Base-by-base conservation (phyloP, 2,888 invertebrate genomes). In the Lithophane semibrunnea region DNA sequence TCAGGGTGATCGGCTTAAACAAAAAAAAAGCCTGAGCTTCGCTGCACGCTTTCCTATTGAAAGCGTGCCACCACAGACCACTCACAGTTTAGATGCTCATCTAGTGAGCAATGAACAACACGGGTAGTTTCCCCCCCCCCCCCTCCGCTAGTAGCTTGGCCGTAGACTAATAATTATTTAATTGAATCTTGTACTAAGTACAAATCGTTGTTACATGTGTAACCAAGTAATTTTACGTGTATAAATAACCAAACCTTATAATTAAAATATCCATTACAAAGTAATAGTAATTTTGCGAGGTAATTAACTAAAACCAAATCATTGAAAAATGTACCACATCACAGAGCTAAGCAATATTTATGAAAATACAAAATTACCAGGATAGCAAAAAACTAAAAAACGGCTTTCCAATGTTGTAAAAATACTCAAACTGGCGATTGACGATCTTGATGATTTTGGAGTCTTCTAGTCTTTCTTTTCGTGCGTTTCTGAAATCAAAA, bases 381-480 rank as follows among this genome's bases (percentile, higher is more conserved):
- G 21, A 63, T 24, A 18, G n/a, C 29, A 54, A 52, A 29, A 24
- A 58, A 29, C 0, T 29, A 29, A 68, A 73, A 60, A n/a, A 64
- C 29, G 3, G 3, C 3, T 47, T 37, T 56, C 5, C 44, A 65
- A 56, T 75, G 47, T 47, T 75, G 76, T 72, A 86, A 65, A 63
- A 73, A 83, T 73, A 70, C 63, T 67, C 37, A 65, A 86, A 82
- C 64, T 12, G 13, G 24, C 16, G 21, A 68, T 47, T 61, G 37
- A 8, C 13, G 13, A 54, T 54, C 61, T 63, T 69, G 60, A n/a
- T 16, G 13, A 58, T 71, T 61, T 67, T 37, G 52, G 29, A 49
- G 29, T 29, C 0, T 10, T 44, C 89, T 94, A 97, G 88, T 97
- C 97, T 87, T 95, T 96, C 89, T 97, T 97, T 86, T 97, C 97